Percentiles rank a stretch among this genome's conserved stretches.
phyloP scores from a whole-genome alignment of 1,140 invertebrate species.

The Camponotus vicinus region DNA sequence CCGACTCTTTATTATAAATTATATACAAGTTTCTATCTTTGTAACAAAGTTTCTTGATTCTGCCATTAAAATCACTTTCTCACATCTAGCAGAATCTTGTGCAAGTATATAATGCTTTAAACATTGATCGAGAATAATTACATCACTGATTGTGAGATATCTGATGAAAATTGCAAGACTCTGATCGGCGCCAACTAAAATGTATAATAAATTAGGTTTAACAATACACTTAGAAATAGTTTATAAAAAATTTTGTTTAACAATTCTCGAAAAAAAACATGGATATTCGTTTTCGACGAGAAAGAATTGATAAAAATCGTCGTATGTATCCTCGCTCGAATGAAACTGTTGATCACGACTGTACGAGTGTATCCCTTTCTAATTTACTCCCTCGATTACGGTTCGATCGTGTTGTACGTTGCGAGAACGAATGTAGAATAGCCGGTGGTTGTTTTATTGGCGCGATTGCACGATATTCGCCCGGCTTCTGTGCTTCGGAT shows the following conservation, averaged over 20 bases:
- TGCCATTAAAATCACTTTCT: conserved; percentile 16
- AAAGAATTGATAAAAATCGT: conserved; percentile 4
- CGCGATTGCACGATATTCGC: conserved; percentile 17
- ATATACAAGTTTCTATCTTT: not conserved
- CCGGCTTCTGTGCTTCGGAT: conserved; percentile 47
- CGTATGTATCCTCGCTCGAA: not conserved
- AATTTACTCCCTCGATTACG: conserved; percentile 57
- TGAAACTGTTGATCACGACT: conserved; percentile 53
- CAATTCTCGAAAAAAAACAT: not conserved
- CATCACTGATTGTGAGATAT: not conserved
- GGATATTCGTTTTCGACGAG: conserved; percentile 9
- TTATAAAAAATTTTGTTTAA: conserved; percentile 21
- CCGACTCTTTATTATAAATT: not conserved
- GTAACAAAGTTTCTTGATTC: conserved; percentile 20
- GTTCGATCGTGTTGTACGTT: conserved; percentile 43
- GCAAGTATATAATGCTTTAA: conserved; percentile 25
- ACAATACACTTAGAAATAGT: conserved; percentile 12
- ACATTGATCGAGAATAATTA: conserved; percentile 23
- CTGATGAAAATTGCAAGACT: conserved; percentile 42
- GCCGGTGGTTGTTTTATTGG: conserved; percentile 48
- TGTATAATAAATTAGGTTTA: conserved; percentile 6
- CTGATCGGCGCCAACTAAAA: conserved; percentile 60
- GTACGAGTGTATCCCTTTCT: conserved; percentile 49
- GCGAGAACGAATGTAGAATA: conserved; percentile 46
- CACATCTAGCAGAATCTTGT: not conserved